Evolutionary conservation across 2,113 vertebrate species (phyloP), one percentile per base, ranked within the genome.

Genomic region (Larimichthys crocea): DNA sequence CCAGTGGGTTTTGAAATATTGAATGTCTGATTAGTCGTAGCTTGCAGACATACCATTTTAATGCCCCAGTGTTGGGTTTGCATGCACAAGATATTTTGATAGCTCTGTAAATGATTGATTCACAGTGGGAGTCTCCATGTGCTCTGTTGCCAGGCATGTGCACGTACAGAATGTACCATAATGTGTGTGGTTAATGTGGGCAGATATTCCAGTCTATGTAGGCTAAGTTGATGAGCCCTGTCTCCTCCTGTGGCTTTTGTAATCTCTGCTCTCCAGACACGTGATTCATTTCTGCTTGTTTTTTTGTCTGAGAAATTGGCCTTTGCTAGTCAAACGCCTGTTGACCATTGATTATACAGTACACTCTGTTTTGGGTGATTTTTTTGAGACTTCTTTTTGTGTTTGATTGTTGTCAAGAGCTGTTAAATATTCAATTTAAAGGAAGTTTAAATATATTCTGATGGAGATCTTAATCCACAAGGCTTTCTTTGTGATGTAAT

Each of bases 121-220:
- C 73, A 12, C 74, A 76, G 72, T 67, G 26, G 78, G 79, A 89
- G 80, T 66, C 50, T 79, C 50, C 9, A 48, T 40, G 74, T 24
- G 65, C 73, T 74, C 29, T 17, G 53, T 82, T 87, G 76, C 86
- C 90, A 86, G 86, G 76, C 89, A 80, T 84, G 85, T 83, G 82
- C 82, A 85, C 48, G 66, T 88, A 84, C 83, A 92, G 86, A 88
- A 88, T 88, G 80, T 80, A 88, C 88, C 80, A 80, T 89, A 86
- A 89, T 91, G 75, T 6, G 20, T 90, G 91, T 71, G 91, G 91
- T 88, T 87, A 81, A 48, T 90, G 89, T 84, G 80, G 89, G 84
- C 74, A 87, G 79, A 91, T 93, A 86, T 87, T 92, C 87, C 88
- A 90, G 87, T 86, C 90, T 82, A 72, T 75, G 86, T 82, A 82